phyloP scores from a whole-genome alignment of 2,113 vertebrate genomes.

The Marmota monax region DNA sequence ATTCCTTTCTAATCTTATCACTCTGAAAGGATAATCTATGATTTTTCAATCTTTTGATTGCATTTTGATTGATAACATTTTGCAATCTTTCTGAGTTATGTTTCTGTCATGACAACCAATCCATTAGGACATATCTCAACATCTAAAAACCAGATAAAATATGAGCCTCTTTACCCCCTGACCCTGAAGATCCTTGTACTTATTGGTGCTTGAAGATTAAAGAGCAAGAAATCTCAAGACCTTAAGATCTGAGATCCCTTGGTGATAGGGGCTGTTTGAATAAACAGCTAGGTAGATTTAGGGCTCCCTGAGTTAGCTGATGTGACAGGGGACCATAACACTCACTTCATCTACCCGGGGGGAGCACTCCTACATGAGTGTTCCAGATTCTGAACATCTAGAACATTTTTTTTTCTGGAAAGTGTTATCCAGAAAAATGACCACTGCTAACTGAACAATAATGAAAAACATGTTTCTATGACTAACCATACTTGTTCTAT shows the following conservation, averaged over 20 bases:
- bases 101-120: not conserved
- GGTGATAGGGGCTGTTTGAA: not conserved
- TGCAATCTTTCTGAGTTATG: slow-evolving; percentile 37
- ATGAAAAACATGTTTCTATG: not conserved
- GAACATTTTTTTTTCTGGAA: not conserved
- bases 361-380: not conserved
- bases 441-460: not conserved
- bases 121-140: slow-evolving; percentile 27
- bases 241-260: slow-evolving; percentile 5
- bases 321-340: not conserved
- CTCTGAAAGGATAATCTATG: not conserved
- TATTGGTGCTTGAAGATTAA: not conserved
- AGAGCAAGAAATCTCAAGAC: slow-evolving; percentile 1
- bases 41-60: not conserved
- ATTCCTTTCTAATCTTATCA: slow-evolving; percentile 68
- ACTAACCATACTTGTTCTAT: not conserved
- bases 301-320: not conserved
- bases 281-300: not conserved
- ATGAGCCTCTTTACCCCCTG: slow-evolving; percentile 23
- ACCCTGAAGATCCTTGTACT: slow-evolving; percentile 9
- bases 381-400: not conserved
- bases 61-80: not conserved
- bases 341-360: fast-evolving
- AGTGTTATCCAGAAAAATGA: not conserved
- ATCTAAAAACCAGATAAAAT: slow-evolving; percentile 57